These are phyloP conservation scores for Synanceia verrucosa DNA, from an alignment of 2,797 vertebrate genomes.

Conservation along the genomic window DNA sequence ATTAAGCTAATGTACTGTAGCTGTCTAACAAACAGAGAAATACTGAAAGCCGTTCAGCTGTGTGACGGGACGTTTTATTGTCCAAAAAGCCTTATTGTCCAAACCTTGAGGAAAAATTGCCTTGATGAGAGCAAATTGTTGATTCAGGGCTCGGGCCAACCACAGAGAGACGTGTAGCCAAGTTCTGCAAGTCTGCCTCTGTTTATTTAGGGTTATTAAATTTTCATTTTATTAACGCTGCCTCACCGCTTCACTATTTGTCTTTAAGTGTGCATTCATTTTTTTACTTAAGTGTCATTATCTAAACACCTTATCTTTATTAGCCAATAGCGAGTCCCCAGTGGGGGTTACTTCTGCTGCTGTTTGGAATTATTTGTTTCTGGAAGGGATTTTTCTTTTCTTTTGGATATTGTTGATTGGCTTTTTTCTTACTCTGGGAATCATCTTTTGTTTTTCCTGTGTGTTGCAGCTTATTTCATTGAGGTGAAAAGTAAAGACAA, in stretches of 20 bases:
- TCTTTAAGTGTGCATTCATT: slow-evolving; percentile 29
- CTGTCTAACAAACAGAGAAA: slow-evolving; percentile 64
- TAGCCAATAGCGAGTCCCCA: slow-evolving; percentile 29
- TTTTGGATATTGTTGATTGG: not conserved
- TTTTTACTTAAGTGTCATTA: slow-evolving; percentile 55
- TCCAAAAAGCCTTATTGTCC: slow-evolving; percentile 64
- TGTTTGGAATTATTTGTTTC: slow-evolving; percentile 17
- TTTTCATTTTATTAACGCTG: slow-evolving; percentile 53
- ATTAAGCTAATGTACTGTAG: slow-evolving; percentile 66
- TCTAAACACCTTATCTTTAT: slow-evolving; percentile 61
- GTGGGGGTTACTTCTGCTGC: slow-evolving; percentile 38
- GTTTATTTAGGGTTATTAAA: slow-evolving; percentile 66
- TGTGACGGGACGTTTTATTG: slow-evolving; percentile 61
- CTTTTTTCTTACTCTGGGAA: slow-evolving; percentile 4
- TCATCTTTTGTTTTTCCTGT: not conserved
- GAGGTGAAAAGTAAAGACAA: slow-evolving; percentile 8
- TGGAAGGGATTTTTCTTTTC: slow-evolving; percentile 1
- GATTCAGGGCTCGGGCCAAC: slow-evolving; percentile 69
- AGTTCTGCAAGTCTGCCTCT: slow-evolving; percentile 49
- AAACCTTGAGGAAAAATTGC: slow-evolving; percentile 65
- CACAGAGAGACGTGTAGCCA: slow-evolving; percentile 38
- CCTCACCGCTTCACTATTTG: slow-evolving; percentile 25
- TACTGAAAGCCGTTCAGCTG: slow-evolving; percentile 62
- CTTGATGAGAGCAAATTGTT: slow-evolving; percentile 71
- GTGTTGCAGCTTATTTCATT: not conserved